Conservation (phyloP, 1,140 invertebrate species). For the Caenorhabditis brenneri region DNA sequence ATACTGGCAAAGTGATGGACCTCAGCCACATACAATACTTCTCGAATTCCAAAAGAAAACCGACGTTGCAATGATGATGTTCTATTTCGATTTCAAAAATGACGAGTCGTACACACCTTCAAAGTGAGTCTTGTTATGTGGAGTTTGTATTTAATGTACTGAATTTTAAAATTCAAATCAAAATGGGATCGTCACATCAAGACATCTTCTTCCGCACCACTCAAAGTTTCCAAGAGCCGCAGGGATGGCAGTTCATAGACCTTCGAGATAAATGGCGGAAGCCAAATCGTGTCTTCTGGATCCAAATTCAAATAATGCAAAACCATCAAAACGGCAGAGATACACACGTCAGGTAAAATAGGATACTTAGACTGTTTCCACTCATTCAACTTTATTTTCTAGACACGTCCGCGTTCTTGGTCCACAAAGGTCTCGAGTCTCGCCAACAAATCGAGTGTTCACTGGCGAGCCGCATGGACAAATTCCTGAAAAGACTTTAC, state of each 20-base stretch:
- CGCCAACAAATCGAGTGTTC: constrained; percentile 5
- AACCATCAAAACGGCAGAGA: constrained; percentile 63
- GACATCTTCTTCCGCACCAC: constrained; percentile 40
- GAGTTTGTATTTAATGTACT: not conserved
- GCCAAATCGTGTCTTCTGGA: constrained; percentile 32
- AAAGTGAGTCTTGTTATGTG: constrained; percentile 28
- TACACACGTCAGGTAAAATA: constrained; percentile 48
- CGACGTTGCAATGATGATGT: constrained; percentile 46
- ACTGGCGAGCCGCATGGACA: constrained; percentile 3
- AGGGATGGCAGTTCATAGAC: constrained; percentile 49
- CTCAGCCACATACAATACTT: constrained; percentile 46
- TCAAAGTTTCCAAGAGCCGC: constrained; percentile 42
- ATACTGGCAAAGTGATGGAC: constrained; percentile 55
- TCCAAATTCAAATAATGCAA: constrained; percentile 63
- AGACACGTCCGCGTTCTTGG: not conserved
- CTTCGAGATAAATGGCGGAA: not conserved
- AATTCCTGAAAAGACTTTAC: not conserved
- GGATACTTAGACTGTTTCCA: not conserved
- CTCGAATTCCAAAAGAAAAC: constrained; percentile 48
- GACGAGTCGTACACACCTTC: constrained; percentile 51
- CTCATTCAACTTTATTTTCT: not conserved
- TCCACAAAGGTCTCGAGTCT: not conserved
- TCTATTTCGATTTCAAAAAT: constrained; percentile 50
- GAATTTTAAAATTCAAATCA: constrained; percentile 45
- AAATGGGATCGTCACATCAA: constrained; percentile 45